Base-by-base conservation (phyloP, 2,797 vertebrate species). In the Prunella strophiata region DNA sequence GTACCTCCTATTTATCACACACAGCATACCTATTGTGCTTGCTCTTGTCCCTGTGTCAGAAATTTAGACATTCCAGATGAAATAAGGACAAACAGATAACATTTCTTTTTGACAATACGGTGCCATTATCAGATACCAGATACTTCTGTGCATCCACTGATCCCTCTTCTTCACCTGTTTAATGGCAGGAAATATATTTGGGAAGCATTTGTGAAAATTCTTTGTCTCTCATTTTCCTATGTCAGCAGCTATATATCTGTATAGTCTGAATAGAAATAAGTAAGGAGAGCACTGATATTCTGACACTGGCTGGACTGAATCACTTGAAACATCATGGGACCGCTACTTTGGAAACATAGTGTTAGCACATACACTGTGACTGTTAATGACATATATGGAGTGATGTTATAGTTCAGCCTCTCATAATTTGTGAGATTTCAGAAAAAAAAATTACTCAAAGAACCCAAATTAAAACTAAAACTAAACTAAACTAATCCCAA, bases 371-470 rank as follows among this genome's bases (percentile, higher is more conserved):
- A 16, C 6, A 16, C 63, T 51, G 15, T 54, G 20, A 22, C 22
- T 54, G 2, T 52, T 48, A 65, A 30, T 38, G 48, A 57, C n/a
- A 66, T 52, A 43, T 43, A 29, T 0, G 0, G 30, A 70, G 18
- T 36, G 17, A 19, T 65, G 5, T 42, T 63, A 30, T 2, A 4
- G 29, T 43, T 73, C 52, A 87, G 23, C 36, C 34, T 73, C 36
- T 66, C 2, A 1, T 29, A 40, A 20, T 36, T 26, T 13, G 4
- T 62, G 48, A 71, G 22, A 36, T 73, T 82, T 83, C 34, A 75
- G 43, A n/a, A 36, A n/a, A 85, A 84, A 32, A 82, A 67, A 22
- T 32, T 43, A 38, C 13, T 75, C 22, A 17, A 59, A 84, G 19
- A 29, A 80, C 34, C 23, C 15, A 26, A 58, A 58, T 47, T 71